Evolutionary conservation across 2,113 vertebrate genomes (phyloP), one percentile per base, ranked within the genome.

Genomic region (Xiphorhynchus elegans): DNA sequence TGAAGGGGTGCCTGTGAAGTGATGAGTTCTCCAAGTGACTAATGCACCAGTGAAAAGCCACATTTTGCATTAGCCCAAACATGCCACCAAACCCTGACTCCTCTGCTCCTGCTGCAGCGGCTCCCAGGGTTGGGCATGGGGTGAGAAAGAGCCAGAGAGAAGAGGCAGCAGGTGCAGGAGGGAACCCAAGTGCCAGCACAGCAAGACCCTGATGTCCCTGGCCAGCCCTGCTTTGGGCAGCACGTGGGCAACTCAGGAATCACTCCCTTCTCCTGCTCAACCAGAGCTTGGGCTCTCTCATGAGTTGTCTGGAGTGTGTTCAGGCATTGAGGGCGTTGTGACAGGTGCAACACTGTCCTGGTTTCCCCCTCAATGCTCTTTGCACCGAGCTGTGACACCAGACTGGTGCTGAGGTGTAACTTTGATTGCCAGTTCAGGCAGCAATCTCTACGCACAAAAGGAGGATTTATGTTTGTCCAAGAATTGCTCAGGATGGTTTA

Each of bases 1-100:
- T 2, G n/a, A 49, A 39, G 28, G 23, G 28, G 16, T 74, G 68
- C 9, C 64, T 44, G 39, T 4, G 44, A 39, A 78, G 3, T 3
- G 4, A 39, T 17, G 60, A n/a, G 31, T 1, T 74, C 59, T 42
- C 46, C 11, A 1, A 17, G 29, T 14, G 21, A 42, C 9, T 25
- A 9, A 42, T 3, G 44, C 60, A 37, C 8, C 69, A 40, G 56
- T 66, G 56, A 17, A 82, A 77, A 31, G 1, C 40, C 35, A 56
- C 1, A 0, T 28, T 5, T 6, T 12, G 31, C 0, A 0, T 18
- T 1, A 23, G 29, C 49, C 46, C 12, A 4, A 25, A 10, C 24
- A 9, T 56, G 47, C 37, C 4, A 0, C 23, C 0, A 0, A 40
- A 3, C 6, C 37, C 35, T 0, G 0, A 15, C 47, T 72, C 52